A percentile compares a stretch with the other conserved stretches of the same genome.
Conservation (phyloP, 2,888 invertebrate genomes). For the Callyntrura sp. region DNA sequence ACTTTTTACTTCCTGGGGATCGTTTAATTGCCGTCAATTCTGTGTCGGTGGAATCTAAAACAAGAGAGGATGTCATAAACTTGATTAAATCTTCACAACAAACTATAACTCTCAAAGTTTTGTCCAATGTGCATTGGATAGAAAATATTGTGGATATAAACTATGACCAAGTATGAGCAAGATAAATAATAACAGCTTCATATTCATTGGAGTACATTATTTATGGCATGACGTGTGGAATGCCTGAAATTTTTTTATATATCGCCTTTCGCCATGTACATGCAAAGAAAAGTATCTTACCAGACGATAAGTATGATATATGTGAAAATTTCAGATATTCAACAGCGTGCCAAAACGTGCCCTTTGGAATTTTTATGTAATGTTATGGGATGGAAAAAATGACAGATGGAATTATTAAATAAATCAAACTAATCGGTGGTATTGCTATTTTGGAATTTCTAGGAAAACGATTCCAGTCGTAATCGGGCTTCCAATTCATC, state of each 20-base stretch:
- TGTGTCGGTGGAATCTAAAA: constrained; percentile 92
- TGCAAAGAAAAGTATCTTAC: not conserved
- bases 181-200: not conserved
- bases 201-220: no score
- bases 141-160: constrained; percentile 81
- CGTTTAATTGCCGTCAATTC: constrained; percentile 96
- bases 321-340: not conserved
- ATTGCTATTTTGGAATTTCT: not conserved
- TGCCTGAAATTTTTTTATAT: not conserved
- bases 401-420: no score
- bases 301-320: not conserved
- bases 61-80: constrained; percentile 96
- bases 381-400: no score
- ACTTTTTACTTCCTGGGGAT: constrained; percentile 94
- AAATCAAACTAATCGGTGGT: not conserved
- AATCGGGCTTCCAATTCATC: constrained; percentile 85
- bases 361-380: not conserved
- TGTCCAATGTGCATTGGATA: constrained; percentile 81
- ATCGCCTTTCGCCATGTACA: no score
- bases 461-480: constrained; percentile 57
- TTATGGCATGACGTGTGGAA: no score
- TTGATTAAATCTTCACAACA: constrained; percentile 95
- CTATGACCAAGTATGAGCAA: constrained; percentile 67
- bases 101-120: constrained; percentile 91
- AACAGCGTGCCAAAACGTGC: not conserved